phyloP scores from a whole-genome alignment of 2,888 invertebrate species.

The Hoplodrina blanda region DNA sequence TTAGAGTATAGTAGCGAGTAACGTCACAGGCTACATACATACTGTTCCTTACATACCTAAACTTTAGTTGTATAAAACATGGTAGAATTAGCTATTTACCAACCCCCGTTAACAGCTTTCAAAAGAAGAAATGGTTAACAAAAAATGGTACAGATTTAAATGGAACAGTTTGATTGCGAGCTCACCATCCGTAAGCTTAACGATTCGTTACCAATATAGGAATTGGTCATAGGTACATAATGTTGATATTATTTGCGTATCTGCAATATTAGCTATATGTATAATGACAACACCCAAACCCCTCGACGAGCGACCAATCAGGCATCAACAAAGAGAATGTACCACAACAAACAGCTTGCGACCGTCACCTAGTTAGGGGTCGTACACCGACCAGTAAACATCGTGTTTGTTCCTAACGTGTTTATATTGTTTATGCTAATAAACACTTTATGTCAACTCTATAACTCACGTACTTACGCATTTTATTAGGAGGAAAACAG shows the following conservation, averaged over 20 bases:
- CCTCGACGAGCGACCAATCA: slow-evolving; percentile 31
- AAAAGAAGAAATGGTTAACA: background rate
- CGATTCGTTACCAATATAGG: background rate
- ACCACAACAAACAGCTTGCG: slow-evolving; percentile 44
- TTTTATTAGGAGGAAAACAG: slow-evolving; percentile 34
- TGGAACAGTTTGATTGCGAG: background rate
- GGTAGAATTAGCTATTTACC: too few relatives aligned
- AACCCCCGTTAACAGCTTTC: too few relatives aligned
- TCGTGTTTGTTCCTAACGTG: slow-evolving; percentile 33
- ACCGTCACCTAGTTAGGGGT: slow-evolving; percentile 72
- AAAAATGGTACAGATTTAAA: background rate
- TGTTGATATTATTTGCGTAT: background rate
- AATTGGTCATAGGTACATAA: background rate
- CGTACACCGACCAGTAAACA: slow-evolving; percentile 50
- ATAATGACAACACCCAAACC: background rate
- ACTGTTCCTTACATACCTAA: too few relatives aligned
- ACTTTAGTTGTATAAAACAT: too few relatives aligned
- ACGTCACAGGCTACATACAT: too few relatives aligned
- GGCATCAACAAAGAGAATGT: slow-evolving; percentile 55
- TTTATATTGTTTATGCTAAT: slow-evolving; percentile 52
- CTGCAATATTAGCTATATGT: background rate
- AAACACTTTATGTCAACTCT: slow-evolving; percentile 28
- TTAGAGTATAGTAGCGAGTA: too few relatives aligned
- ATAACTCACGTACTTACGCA: slow-evolving; percentile 34
- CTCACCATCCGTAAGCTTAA: background rate